Conservation (phyloP, 2,113 vertebrate genomes). For the Triplophysa siluroides region DNA sequence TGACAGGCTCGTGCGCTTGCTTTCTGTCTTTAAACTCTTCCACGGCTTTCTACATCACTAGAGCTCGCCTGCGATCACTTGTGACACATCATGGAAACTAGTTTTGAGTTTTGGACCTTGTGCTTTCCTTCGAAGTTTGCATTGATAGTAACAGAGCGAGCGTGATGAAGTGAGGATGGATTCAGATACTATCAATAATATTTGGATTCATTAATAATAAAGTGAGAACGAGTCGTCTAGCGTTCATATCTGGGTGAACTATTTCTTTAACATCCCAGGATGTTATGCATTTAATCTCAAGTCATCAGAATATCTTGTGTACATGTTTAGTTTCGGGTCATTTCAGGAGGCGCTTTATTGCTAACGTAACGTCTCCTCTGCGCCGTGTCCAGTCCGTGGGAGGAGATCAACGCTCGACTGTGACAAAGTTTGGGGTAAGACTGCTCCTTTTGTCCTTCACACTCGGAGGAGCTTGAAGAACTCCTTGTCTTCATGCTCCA, state of each 20-base stretch:
- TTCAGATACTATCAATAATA: not conserved
- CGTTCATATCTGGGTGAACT: too few species aligned
- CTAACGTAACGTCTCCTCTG: not conserved
- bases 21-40: constrained; percentile 41
- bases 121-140: not conserved
- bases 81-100: constrained; percentile 46
- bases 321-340: constrained; percentile 2
- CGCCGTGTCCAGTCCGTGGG: constrained; percentile 31
- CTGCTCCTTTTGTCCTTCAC: constrained; percentile 82
- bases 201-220: too few species aligned
- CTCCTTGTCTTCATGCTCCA: constrained; percentile 69
- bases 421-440: constrained; percentile 76
- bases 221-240: too few species aligned
- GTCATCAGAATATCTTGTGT: too few species aligned
- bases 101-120: constrained; percentile 1
- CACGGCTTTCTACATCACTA: constrained; percentile 51
- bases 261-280: too few species aligned
- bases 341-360: not conserved
- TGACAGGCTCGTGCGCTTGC: constrained; percentile 67
- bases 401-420: constrained; percentile 74
- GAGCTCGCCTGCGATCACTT: constrained; percentile 46
- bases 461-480: constrained; percentile 78
- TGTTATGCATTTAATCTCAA: too few species aligned
- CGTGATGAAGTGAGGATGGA: not conserved
- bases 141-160: not conserved